Evolutionary conservation across 2,888 invertebrate genomes (phyloP).

Genomic region (Leucoptera coffeella): DNA sequence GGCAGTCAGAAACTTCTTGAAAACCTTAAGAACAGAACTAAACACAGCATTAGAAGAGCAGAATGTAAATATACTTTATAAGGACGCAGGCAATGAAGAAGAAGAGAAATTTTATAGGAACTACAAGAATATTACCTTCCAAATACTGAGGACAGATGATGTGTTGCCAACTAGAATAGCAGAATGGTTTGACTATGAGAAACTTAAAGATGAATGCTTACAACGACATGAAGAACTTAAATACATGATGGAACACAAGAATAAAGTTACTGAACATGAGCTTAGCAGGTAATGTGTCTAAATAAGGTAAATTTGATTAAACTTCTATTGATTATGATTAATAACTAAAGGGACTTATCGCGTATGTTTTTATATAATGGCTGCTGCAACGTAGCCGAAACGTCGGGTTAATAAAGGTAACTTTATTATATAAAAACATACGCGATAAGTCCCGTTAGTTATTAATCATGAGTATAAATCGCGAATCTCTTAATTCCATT

Average conservation of each 20-base stretch:
- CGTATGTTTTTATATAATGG: too few relatives aligned
- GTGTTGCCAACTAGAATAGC: constrained; percentile 40
- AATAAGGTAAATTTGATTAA: too few relatives aligned
- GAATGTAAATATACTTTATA: constrained; percentile 19
- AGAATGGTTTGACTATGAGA: constrained; percentile 54
- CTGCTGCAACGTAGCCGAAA: too few relatives aligned
- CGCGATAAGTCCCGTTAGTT: too few relatives aligned
- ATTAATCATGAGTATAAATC: too few relatives aligned
- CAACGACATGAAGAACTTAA: constrained; percentile 29
- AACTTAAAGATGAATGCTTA: constrained; percentile 51
- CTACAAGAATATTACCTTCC: constrained; percentile 50
- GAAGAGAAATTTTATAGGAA: constrained; percentile 30
- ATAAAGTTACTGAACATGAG: constrained; percentile 18
- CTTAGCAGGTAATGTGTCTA: constrained; percentile 21
- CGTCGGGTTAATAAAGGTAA: too few relatives aligned
- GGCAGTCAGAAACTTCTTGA: constrained; percentile 53
- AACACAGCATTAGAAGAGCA: constrained; percentile 34
- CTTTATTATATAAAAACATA: too few relatives aligned
- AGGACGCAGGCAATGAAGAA: constrained; percentile 11
- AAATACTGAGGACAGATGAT: constrained; percentile 38
- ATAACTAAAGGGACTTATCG: too few relatives aligned
- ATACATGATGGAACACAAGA: constrained; percentile 26
- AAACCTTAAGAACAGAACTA: constrained; percentile 52
- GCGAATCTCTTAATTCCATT: too few relatives aligned
- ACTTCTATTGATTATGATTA: too few relatives aligned